Percentiles rank a stretch among this genome's conserved stretches.
phyloP scores from a whole-genome alignment of 2,113 vertebrate genomes.

The Gracilinanus agilis region DNA sequence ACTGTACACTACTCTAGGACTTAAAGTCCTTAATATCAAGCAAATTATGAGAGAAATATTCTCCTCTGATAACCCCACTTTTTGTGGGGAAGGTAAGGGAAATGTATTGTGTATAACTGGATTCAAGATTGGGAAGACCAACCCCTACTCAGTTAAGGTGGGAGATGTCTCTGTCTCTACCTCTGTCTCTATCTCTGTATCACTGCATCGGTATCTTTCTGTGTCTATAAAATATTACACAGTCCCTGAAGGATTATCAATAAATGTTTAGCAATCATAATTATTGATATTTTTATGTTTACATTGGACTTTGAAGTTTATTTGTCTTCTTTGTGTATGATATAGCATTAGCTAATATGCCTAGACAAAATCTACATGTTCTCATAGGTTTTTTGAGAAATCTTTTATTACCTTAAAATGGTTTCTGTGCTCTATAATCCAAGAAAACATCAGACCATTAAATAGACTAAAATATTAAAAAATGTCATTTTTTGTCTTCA shows the following conservation, averaged over 20 bases:
- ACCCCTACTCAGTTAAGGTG: not conserved
- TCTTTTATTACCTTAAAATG: conserved; percentile 56
- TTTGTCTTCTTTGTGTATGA: conserved; percentile 38
- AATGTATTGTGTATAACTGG: not conserved
- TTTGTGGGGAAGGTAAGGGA: too few relatives aligned
- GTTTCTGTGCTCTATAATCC: conserved; percentile 53
- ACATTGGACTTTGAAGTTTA: conserved; percentile 38
- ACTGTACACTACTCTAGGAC: not conserved
- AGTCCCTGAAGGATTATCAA: not conserved
- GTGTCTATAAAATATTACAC: not conserved
- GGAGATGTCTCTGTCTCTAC: not conserved
- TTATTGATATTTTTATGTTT: not conserved
- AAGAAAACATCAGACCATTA: conserved; percentile 53
- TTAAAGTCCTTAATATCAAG: not conserved
- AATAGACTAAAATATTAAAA: conserved; percentile 36
- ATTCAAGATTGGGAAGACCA: not conserved
- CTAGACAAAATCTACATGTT: not conserved
- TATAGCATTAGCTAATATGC: conserved; percentile 26
- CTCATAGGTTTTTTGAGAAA: not conserved
- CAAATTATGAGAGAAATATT: not conserved
- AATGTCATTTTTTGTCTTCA: not conserved
- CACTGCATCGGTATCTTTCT: not conserved
- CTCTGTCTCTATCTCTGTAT: too few relatives aligned
- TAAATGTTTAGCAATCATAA: not conserved
- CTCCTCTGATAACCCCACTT: too few relatives aligned